Evolutionary conservation across 2,797 vertebrate species (phyloP).

Genomic region (Diglossa cyanea): DNA sequence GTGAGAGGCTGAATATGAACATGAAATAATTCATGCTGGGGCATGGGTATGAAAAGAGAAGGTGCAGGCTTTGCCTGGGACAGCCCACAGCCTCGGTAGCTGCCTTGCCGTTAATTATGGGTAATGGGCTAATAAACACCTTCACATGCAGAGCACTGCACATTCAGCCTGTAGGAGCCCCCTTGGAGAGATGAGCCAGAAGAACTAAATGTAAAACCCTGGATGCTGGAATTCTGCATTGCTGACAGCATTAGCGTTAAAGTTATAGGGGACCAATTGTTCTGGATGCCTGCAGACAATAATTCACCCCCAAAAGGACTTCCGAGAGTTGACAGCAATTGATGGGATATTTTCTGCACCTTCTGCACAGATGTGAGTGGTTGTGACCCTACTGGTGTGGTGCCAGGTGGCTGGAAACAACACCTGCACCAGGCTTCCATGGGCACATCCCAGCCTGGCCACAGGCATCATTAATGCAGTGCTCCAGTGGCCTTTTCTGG

Average conservation of each 20-base stretch:
- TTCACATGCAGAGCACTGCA: not conserved
- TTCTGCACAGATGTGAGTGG: not conserved
- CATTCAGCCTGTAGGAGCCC: not conserved
- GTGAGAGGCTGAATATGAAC: not conserved
- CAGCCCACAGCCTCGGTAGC: not conserved
- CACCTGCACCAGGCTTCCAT: not conserved
- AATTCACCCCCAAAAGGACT: not conserved
- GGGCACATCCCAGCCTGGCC: not conserved
- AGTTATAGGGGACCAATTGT: accelerated
- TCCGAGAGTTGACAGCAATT: not conserved
- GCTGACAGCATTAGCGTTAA: not conserved
- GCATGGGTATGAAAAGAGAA: not conserved
- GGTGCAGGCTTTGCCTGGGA: not conserved
- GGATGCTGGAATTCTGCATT: not conserved
- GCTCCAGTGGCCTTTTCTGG: not conserved
- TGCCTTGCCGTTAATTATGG: not conserved
- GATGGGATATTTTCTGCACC: not conserved
- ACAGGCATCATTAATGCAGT: not conserved
- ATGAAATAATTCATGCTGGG: not conserved
- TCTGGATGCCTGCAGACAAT: not conserved
- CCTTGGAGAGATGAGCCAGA: not conserved
- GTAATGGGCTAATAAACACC: conserved; percentile 16
- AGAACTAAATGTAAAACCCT: not conserved
- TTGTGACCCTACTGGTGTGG: accelerated
- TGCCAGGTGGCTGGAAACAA: not conserved